A percentile compares a stretch with the other conserved stretches of the same genome.
Conservation (phyloP, 2,113 vertebrate species). For the Onychostoma macrolepis region DNA sequence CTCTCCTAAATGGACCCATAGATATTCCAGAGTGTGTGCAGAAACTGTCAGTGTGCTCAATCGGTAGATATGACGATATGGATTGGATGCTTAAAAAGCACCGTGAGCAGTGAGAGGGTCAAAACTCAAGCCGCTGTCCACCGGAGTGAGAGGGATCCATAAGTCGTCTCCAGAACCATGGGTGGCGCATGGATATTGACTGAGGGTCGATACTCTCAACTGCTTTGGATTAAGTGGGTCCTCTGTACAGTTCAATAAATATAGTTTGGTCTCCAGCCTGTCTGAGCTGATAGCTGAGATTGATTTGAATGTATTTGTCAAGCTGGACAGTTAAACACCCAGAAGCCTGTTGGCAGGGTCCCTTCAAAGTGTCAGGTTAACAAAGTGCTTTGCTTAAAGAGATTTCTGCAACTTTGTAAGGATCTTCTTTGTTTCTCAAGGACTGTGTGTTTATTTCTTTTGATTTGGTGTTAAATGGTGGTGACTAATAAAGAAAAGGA, state of each 20-base stretch:
- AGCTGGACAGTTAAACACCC: slow-evolving; percentile 57
- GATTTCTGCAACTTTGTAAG: background rate
- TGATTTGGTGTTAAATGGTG: background rate
- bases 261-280: slow-evolving; percentile 66
- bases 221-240: slow-evolving; percentile 69
- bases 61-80: slow-evolving; percentile 5
- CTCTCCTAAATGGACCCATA: slow-evolving; percentile 24
- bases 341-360: slow-evolving; percentile 18
- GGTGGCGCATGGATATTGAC: slow-evolving; percentile 66
- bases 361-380: background rate
- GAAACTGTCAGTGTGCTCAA: background rate
- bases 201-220: slow-evolving; percentile 66
- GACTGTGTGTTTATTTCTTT: background rate
- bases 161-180: slow-evolving; percentile 49
- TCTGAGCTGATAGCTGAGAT: slow-evolving; percentile 65
- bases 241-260: slow-evolving; percentile 66
- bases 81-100: slow-evolving; percentile 37
- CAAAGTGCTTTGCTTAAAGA: slow-evolving; percentile 1
- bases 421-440: background rate
- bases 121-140: slow-evolving; percentile 65
- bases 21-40: background rate
- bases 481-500: background rate
- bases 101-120: slow-evolving; percentile 51
- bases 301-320: slow-evolving; percentile 68
- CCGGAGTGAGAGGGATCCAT: slow-evolving; percentile 46